Evolutionary conservation across 2,888 invertebrate genomes (phyloP).

Genomic region (Macrosiphum euphorbiae): DNA sequence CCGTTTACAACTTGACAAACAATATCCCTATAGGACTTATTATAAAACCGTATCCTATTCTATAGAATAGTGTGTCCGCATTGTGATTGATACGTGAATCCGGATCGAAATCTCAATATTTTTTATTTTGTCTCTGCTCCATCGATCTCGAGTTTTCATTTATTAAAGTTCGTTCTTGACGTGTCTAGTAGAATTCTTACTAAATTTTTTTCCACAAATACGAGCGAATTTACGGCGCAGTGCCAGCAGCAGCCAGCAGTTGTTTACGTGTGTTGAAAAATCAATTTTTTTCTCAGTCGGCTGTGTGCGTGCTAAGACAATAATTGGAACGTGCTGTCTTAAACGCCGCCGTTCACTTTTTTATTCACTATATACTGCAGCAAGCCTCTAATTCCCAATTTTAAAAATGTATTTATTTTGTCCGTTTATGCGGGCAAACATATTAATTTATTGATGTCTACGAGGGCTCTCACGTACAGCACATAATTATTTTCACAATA

Average conservation of each 20-base stretch:
- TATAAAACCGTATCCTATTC: too few relatives aligned
- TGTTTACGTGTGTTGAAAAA: constrained; percentile 39
- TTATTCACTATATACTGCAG: neutral
- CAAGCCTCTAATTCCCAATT: neutral
- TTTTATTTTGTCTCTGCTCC: neutral
- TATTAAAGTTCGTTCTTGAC: neutral
- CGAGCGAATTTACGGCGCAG: neutral
- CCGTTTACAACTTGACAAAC: neutral
- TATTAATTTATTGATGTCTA: neutral
- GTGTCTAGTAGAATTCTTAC: neutral
- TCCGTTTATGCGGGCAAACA: neutral
- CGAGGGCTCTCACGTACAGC: neutral
- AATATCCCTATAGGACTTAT: neutral
- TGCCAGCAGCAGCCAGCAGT: neutral
- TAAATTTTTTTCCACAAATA: neutral
- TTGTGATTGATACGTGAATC: neutral
- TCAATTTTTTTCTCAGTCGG: constrained; percentile 7
- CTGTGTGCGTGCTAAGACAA: neutral
- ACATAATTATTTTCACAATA: neutral
- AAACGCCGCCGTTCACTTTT: neutral
- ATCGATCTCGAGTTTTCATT: neutral
- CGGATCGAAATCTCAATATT: neutral
- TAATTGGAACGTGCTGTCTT: constrained; percentile 31
- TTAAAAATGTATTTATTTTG: neutral
- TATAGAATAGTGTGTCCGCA: neutral